Evolutionary conservation across 2,888 invertebrate genomes (phyloP).

Genomic region (Coecobrya sp.): DNA sequence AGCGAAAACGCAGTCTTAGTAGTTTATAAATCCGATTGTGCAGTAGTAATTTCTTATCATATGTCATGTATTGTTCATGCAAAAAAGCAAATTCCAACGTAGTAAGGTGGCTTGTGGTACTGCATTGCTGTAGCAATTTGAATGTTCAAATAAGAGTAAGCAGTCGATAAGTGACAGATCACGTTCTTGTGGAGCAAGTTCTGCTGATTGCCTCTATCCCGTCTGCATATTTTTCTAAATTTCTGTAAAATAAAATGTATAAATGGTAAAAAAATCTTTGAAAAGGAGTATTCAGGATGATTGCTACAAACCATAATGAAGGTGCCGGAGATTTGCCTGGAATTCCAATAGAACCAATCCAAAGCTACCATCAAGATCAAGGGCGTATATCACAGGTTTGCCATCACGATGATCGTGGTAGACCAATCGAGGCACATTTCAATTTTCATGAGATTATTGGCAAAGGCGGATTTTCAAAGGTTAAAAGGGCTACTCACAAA

Average conservation of each 20-base stretch:
- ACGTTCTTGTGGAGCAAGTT: no score
- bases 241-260: neutral
- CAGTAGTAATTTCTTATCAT: neutral
- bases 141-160: no score
- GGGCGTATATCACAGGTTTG: neutral
- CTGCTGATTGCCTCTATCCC: no score
- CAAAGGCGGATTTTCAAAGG: constrained; percentile 92
- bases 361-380: constrained; percentile 13
- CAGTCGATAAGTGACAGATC: no score
- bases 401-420: constrained; percentile 25
- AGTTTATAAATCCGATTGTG: constrained; percentile 68
- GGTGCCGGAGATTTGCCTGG: constrained; percentile 55
- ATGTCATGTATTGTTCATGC: no score
- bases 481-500: constrained; percentile 92
- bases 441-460: constrained; percentile 92
- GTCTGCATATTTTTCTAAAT: neutral
- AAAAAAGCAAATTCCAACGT: no score
- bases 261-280: neutral
- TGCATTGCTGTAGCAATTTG: no score
- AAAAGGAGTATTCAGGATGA: neutral
- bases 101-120: no score
- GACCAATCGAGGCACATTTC: constrained; percentile 90
- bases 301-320: neutral
- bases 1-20: constrained; percentile 83
- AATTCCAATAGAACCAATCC: constrained; percentile 57